Percentiles rank a stretch among this genome's conserved stretches.
Evolutionary conservation across 2,113 vertebrate genomes (phyloP).

Genomic region (Mirza zaza): DNA sequence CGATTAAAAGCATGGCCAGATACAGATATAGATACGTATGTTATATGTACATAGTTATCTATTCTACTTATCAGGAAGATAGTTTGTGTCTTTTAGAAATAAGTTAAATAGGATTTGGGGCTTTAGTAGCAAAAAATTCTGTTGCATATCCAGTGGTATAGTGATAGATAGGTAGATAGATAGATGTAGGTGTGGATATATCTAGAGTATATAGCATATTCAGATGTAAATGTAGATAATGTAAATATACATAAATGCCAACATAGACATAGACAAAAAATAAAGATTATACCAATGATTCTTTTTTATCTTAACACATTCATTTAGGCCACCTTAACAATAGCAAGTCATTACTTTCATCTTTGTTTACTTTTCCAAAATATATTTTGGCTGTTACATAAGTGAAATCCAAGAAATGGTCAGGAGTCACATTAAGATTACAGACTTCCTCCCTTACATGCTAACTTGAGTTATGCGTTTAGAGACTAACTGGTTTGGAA

Average conservation of each 20-base stretch:
- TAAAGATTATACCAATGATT: background rate
- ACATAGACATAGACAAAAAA: background rate
- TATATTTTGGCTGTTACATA: background rate
- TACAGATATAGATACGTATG: background rate
- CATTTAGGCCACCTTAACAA: background rate
- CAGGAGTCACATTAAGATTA: background rate
- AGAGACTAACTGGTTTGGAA: background rate
- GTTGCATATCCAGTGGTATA: background rate
- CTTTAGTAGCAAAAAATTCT: background rate
- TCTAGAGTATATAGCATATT: background rate
- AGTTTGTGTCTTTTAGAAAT: constrained; percentile 33
- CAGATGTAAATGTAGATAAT: background rate
- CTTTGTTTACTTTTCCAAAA: constrained; percentile 40
- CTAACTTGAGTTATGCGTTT: background rate
- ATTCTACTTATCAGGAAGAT: background rate
- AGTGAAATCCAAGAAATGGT: background rate
- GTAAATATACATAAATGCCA: background rate
- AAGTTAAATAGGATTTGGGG: background rate
- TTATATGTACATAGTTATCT: background rate
- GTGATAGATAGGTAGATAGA: background rate
- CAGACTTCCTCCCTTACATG: background rate
- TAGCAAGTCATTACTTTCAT: background rate
- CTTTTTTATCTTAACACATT: background rate
- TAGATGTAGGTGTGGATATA: background rate
- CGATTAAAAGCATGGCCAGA: background rate